phyloP scores from a whole-genome alignment of 2,888 invertebrate species.

The Drosophila sordidula region DNA sequence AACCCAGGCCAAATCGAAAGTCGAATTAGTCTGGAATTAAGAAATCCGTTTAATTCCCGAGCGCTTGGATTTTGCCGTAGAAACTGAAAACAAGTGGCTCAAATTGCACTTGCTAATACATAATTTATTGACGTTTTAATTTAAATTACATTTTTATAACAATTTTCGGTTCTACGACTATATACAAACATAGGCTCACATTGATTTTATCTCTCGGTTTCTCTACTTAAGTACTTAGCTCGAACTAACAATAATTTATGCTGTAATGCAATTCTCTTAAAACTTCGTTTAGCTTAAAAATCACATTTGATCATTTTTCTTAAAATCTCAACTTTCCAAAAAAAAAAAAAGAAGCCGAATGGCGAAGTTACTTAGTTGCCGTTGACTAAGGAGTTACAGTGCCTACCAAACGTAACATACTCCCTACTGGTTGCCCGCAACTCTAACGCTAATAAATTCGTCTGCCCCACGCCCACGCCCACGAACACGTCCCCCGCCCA shows the following conservation, averaged over 20 bases:
- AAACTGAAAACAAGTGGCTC: not conserved
- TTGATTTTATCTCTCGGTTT: slow-evolving; percentile 52
- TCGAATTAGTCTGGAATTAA: too few species aligned
- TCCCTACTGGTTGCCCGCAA: slow-evolving; percentile 21
- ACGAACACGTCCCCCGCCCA: slow-evolving; percentile 28
- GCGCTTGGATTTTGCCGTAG: too few species aligned
- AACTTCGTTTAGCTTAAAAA: slow-evolving; percentile 77
- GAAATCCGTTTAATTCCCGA: too few species aligned
- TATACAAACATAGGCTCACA: slow-evolving; percentile 75
- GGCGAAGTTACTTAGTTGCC: slow-evolving; percentile 25
- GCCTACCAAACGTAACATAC: slow-evolving; percentile 30
- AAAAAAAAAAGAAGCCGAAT: slow-evolving; percentile 30
- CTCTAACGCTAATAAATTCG: slow-evolving; percentile 82
- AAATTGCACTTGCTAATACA: slow-evolving; percentile 73
- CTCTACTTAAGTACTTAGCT: slow-evolving; percentile 50
- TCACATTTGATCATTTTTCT: slow-evolving; percentile 70
- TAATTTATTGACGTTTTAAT: slow-evolving; percentile 72
- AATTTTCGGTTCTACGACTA: slow-evolving; percentile 72
- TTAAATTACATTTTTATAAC: slow-evolving; percentile 77
- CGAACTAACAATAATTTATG: slow-evolving; percentile 66
- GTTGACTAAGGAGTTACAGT: slow-evolving; percentile 32
- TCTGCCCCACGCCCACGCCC: slow-evolving; percentile 34
- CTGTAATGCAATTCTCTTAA: slow-evolving; percentile 65
- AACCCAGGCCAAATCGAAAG: too few species aligned
- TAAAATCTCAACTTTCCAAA: slow-evolving; percentile 54